Percentiles rank a stretch among this genome's conserved stretches.
Evolutionary conservation across 2,888 invertebrate genomes (phyloP).

Genomic region (Ochlodes sylvanus): DNA sequence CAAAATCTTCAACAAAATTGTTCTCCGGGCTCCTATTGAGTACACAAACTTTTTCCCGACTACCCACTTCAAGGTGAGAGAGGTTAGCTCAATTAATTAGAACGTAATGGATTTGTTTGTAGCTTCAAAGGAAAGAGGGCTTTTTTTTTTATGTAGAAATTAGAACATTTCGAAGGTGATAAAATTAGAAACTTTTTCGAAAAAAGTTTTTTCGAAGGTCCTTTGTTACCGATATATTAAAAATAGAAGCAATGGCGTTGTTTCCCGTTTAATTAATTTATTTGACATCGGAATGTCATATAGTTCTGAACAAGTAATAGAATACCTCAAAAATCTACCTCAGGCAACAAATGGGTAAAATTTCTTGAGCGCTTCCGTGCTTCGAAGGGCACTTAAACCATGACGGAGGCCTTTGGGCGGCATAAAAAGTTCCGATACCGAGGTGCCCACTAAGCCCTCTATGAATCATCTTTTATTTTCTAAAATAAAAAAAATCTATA

Average conservation of each 20-base stretch:
- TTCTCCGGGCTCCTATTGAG: neutral
- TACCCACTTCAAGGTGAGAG: constrained; percentile 14
- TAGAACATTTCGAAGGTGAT: constrained; percentile 9
- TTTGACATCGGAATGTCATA: too few relatives aligned
- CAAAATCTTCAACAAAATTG: constrained; percentile 9
- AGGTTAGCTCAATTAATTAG: constrained; percentile 24
- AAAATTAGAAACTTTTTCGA: constrained; percentile 5
- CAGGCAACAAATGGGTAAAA: too few relatives aligned
- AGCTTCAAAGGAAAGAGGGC: constrained; percentile 13
- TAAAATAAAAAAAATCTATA: too few relatives aligned
- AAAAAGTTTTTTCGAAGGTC: neutral
- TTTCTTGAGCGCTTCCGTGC: too few relatives aligned
- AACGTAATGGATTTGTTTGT: constrained; percentile 11
- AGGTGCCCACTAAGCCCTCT: too few relatives aligned
- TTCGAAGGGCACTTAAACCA: too few relatives aligned
- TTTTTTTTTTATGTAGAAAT: neutral
- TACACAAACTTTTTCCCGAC: constrained; percentile 2
- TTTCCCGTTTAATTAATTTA: too few relatives aligned
- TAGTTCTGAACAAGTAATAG: too few relatives aligned
- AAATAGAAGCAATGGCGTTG: neutral
- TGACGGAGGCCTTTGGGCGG: too few relatives aligned
- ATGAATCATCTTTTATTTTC: too few relatives aligned
- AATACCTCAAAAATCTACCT: too few relatives aligned
- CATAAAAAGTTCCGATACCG: too few relatives aligned
- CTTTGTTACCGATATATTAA: neutral